Percentiles rank a stretch among this genome's conserved stretches.
Conservation (phyloP, 2,888 invertebrate species). For the Hipparchia semele region DNA sequence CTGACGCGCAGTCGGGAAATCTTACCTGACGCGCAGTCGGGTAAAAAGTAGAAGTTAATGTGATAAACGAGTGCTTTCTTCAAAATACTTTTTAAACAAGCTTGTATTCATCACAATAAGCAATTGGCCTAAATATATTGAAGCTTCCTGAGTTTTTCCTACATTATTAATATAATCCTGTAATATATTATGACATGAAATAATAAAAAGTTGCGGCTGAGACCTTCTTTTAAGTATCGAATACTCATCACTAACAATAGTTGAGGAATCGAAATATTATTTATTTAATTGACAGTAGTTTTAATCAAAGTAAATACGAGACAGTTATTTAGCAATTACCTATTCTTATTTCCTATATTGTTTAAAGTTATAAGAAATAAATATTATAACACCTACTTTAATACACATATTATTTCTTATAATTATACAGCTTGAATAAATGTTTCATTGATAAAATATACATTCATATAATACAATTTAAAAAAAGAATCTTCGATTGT, state of each 20-base stretch:
- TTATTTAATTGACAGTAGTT: constrained; percentile 39
- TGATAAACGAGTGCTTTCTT: not conserved
- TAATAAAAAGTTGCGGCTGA: too few relatives aligned
- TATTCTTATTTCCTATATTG: constrained; percentile 8
- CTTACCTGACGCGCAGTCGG: too few relatives aligned
- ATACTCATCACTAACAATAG: constrained; percentile 38
- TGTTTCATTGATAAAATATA: not conserved
- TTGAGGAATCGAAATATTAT: constrained; percentile 31
- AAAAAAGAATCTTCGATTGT: not conserved
- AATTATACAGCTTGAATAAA: not conserved
- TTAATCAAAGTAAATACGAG: constrained; percentile 24
- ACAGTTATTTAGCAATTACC: constrained; percentile 38
- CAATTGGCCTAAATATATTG: constrained; percentile 32
- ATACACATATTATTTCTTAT: not conserved
- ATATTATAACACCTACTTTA: too few relatives aligned
- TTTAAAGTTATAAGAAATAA: not conserved
- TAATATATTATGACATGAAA: constrained; percentile 5
- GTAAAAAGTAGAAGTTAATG: not conserved
- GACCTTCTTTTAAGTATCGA: not conserved
- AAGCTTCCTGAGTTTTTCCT: constrained; percentile 11
- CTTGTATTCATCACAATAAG: constrained; percentile 7
- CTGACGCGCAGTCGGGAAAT: too few relatives aligned
- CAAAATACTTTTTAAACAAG: not conserved
- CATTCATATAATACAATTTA: not conserved
- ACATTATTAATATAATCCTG: constrained; percentile 4